Base-by-base conservation (phyloP, 2,888 invertebrate genomes). In the Dryomyza anilis region DNA sequence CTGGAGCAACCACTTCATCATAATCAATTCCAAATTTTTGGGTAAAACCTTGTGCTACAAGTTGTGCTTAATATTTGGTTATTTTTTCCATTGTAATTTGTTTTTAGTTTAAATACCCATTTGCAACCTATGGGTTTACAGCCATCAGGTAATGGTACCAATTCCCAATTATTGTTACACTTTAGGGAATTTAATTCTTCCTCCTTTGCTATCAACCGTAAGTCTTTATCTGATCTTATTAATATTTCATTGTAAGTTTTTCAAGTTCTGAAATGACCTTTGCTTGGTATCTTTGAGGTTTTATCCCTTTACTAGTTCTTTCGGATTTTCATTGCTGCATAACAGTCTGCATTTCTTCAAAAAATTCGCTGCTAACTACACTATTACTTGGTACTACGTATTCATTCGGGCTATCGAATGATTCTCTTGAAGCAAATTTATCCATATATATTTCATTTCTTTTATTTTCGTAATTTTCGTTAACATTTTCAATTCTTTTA, bases 1-100 rank as follows among this genome's bases (percentile, higher is more conserved):
- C 46, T 45, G 58, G 58, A 25, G 58, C 27, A 45, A 58, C 27
- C 27, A 58, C 16, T 30, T 58, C 45, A 14, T 45, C 46, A n/a
- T 45, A 58, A 45, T 58, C 45, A 2, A 16, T 19, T 10, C 58
- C 16, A 2, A 12, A 43, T 23, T 39, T 57, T 25, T 57, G 43
- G 3, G 23, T 25, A 29, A 45, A 27, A 12, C 58, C 58, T 29
- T 25, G 27, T n/a, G 45, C 58, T 45, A 27, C 45, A 23, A 58
- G 27, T 33, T 27, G 25, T 45, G 45, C 45, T 45, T 58, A 29
- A 45, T 19, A 58, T 58, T 33, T 45, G 3, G 16, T 19, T 10
- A 16, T 10, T 25, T 27, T n/a, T 25, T 27, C 29, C 58, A n/a
- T 45, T 21, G 19, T 16, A n/a, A 29, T 58, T 29, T 6, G 14